Base-by-base conservation (phyloP, 2,113 vertebrate genomes). In the Melozone crissalis region DNA sequence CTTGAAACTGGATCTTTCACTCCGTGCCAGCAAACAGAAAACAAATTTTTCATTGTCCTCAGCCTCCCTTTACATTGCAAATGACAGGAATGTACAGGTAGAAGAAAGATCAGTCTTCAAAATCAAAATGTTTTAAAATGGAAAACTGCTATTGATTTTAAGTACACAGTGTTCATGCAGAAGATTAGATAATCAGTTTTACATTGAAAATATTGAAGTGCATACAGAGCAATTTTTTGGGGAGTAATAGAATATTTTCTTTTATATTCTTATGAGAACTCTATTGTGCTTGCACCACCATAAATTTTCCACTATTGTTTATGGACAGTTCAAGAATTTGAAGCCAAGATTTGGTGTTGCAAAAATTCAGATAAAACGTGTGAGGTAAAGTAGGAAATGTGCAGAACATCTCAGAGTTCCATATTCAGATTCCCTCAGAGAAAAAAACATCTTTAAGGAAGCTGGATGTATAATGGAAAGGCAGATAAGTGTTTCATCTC, bases 81-180 rank as follows among this genome's bases (percentile, higher is more conserved):
- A 90, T 41, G 11, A 17, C 41, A 73, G 47, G 67, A 80, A 87
- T 12, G 7, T 62, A 43, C 8, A 84, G 9, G 22, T 41, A 73
- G 58, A 49, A 79, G 28, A 54, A 73, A 94, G 55, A 87, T 37
- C 30, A 62, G 43, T 74, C 75, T 90, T 85, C 35, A 74, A 61
- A 90, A 68, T 46, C 22, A 10, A 35, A 94, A 57, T 13, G 37
- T 81, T 89, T 88, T 55, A 26, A 91, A 80, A 54, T 41, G 30
- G 68, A 86, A 95, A 91, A 85, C 51, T 7, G 9, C 9, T 71
- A 55, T 5, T 77, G 71, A 66, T 80, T 94, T 82, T 87, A 91
- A 82, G 20, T 44, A 82, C 21, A 47, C 6, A 9, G 43, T 37
- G 22, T 62, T 84, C 0, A 0, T 51, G 19, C 14, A 63, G 54